A percentile compares a stretch with the other conserved stretches of the same genome.
These are phyloP conservation scores for Elgaria multicarinata DNA, from an alignment of 2,113 vertebrate species.

Conservation along the genomic window DNA sequence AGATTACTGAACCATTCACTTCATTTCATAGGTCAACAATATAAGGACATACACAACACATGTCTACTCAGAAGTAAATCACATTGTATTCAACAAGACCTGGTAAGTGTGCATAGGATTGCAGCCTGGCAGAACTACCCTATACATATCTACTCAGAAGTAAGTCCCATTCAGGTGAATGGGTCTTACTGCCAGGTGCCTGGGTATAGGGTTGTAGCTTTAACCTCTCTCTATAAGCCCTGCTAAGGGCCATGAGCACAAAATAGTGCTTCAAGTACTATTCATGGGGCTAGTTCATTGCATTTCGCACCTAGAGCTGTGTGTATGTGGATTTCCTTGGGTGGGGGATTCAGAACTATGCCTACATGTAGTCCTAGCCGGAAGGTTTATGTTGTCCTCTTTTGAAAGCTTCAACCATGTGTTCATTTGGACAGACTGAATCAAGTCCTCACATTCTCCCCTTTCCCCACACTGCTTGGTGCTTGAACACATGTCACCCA, in stretches of 20 bases:
- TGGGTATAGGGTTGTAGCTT: not conserved
- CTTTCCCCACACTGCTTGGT: not conserved
- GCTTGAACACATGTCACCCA: not conserved
- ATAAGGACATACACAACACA: not conserved
- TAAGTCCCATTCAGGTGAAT: not conserved
- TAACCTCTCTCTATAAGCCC: not conserved
- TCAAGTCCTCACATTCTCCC: not conserved
- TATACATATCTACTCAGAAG: not conserved
- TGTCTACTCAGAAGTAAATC: not conserved
- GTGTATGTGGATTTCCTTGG: not conserved
- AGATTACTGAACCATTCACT: conserved; percentile 2
- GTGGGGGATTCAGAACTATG: not conserved
- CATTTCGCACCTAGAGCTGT: not conserved
- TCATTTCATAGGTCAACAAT: not conserved
- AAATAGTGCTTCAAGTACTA: not conserved
- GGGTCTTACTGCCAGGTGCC: not conserved
- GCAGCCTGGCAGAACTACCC: not conserved
- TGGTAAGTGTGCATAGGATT: not conserved
- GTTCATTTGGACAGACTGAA: not conserved
- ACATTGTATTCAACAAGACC: not conserved
- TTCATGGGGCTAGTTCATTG: not conserved
- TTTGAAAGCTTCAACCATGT: not conserved
- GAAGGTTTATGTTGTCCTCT: too few species aligned
- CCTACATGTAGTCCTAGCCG: not conserved
- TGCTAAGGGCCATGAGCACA: not conserved